A percentile compares a stretch with the other conserved stretches of the same genome.
These are phyloP conservation scores for Lypha dubia DNA, from an alignment of 2,888 invertebrate genomes.

Conservation along the genomic window DNA sequence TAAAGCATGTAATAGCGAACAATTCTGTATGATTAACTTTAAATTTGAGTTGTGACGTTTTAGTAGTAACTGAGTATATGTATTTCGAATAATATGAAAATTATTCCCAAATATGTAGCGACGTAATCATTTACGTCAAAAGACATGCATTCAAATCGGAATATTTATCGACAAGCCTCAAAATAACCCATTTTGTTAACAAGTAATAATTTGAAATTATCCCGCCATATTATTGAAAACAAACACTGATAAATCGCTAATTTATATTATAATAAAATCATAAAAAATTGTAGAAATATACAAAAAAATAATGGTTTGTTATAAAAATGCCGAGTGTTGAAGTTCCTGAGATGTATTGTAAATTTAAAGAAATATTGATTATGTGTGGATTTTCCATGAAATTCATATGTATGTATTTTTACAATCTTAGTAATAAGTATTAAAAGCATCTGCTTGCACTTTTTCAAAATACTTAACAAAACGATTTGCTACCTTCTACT, in stretches of 20 bases:
- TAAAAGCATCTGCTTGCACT: constrained; percentile 7
- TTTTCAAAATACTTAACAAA: not conserved
- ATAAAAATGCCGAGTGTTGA: not conserved
- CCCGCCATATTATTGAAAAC: constrained; percentile 50
- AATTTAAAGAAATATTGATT: not conserved
- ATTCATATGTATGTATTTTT: constrained; percentile 24
- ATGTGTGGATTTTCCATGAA: not conserved
- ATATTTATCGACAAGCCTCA: no score
- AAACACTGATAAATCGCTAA: constrained; percentile 3
- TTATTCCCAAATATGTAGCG: no score
- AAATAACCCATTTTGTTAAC: no score
- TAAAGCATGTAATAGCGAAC: no score
- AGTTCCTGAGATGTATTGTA: constrained; percentile 31
- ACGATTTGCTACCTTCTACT: constrained; percentile 59
- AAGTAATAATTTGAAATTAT: no score
- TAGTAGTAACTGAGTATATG: no score
- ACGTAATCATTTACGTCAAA: no score
- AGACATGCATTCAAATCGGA: no score
- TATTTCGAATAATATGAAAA: no score
- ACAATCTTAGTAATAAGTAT: constrained; percentile 1
- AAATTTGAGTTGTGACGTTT: no score
- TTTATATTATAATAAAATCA: not conserved
- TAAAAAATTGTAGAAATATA: not conserved
- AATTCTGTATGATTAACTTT: no score
- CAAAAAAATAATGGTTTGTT: not conserved